Percentiles rank a stretch among this genome's conserved stretches.
Conservation (phyloP, 2,113 vertebrate genomes). For the human region GRCh38 chr2:25352001-25352500, state of each 20-base stretch:
- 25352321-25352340: neutral
- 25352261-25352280: neutral
- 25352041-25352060: neutral
- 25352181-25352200: too few relatives aligned
- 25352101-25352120: too few relatives aligned
- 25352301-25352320: neutral
- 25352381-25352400: neutral
- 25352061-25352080: too few relatives aligned
- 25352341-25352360: neutral
- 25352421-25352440: neutral
- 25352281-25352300: neutral
- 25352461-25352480: neutral
- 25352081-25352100: too few relatives aligned
- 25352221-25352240: too few relatives aligned
- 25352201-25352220: too few relatives aligned
- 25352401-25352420: neutral
- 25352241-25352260: neutral
- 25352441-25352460: neutral
- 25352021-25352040: neutral
- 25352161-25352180: too few relatives aligned
- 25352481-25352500: neutral
- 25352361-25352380: neutral
- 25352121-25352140: too few relatives aligned
- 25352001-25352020: neutral
- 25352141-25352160: too few relatives aligned